These are phyloP conservation scores for Excalfactoria chinensis DNA, from an alignment of 2,113 vertebrate species.

Conservation along the genomic window DNA sequence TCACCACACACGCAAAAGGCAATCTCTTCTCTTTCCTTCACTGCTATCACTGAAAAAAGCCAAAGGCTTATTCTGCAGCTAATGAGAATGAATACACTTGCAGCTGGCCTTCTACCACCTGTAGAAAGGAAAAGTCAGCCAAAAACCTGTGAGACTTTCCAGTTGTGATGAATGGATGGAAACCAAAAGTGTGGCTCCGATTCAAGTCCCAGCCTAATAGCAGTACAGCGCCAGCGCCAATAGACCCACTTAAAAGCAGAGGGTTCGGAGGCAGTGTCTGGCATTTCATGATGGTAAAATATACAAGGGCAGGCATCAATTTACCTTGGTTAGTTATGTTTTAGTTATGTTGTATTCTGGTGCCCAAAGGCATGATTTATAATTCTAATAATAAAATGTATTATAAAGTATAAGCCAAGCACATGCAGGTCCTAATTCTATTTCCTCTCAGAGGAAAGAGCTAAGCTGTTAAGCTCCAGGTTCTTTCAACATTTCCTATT, in stretches of 20 bases:
- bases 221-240: not conserved
- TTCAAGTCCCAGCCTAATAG: slow-evolving; percentile 11
- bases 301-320: slow-evolving; percentile 30
- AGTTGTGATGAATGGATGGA: not conserved
- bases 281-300: not conserved
- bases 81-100: not conserved
- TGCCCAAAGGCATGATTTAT: slow-evolving; percentile 53
- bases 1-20: not conserved
- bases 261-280: not conserved
- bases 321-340: slow-evolving; percentile 39
- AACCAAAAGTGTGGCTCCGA: slow-evolving; percentile 19
- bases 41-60: not conserved
- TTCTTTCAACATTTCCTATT: slow-evolving; percentile 55
- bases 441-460: slow-evolving; percentile 57
- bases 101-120: slow-evolving; percentile 44
- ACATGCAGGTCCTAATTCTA: slow-evolving; percentile 66
- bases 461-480: slow-evolving; percentile 58
- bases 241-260: not conserved
- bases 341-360: slow-evolving; percentile 28
- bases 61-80: not conserved
- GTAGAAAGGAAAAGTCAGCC: not conserved
- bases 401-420: slow-evolving; percentile 64
- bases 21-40: not conserved
- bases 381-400: slow-evolving; percentile 60
- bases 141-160: slow-evolving; percentile 12